These are phyloP conservation scores for Chrysolina oricalcia DNA, from an alignment of 2,888 invertebrate species.

Conservation along the genomic window DNA sequence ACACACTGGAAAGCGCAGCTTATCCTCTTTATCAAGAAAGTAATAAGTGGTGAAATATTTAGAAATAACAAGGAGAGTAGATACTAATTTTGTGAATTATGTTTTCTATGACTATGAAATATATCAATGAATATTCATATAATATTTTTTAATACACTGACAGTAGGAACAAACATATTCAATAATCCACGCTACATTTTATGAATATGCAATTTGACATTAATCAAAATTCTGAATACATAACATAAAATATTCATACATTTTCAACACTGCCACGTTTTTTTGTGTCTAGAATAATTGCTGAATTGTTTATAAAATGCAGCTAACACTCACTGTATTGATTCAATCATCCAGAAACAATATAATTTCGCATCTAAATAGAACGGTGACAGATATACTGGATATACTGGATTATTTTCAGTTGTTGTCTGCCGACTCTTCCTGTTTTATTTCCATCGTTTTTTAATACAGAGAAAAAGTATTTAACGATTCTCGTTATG, in stretches of 20 bases:
- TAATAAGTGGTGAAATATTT: no score
- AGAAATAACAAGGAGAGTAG: no score
- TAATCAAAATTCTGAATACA: not conserved
- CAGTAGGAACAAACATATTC: no score
- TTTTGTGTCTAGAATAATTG: not conserved
- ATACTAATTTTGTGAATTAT: no score
- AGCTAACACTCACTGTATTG: not conserved
- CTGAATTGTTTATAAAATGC: conserved; percentile 1
- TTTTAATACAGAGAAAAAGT: conserved; percentile 36
- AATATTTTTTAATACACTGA: no score
- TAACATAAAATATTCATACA: not conserved
- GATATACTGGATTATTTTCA: not conserved
- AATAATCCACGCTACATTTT: no score
- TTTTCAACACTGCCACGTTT: not conserved
- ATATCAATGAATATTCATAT: no score
- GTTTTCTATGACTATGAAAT: no score
- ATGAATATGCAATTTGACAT: conserved; percentile 1
- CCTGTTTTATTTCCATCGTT: conserved; percentile 29
- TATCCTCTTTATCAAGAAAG: no score
- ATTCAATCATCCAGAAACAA: not conserved
- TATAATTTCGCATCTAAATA: not conserved
- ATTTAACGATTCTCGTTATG: conserved; percentile 31
- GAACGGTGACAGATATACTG: not conserved
- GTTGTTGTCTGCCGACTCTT: not conserved
- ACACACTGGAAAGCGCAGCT: no score